phyloP scores from a whole-genome alignment of 2,113 vertebrate species.

The Tapirus terrestris region DNA sequence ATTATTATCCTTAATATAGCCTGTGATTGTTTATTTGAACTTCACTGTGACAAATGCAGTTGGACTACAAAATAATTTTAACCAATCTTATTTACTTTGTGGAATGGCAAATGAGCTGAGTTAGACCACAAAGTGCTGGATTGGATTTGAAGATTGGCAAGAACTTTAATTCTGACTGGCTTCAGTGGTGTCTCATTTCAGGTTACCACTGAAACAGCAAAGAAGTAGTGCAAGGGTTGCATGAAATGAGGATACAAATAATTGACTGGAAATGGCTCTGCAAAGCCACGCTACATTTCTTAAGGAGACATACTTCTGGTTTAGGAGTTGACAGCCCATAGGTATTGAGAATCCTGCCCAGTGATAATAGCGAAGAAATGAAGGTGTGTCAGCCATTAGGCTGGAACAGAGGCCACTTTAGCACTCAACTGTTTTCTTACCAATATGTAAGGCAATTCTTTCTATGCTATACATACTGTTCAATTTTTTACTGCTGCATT shows the following conservation, averaged over 20 bases:
- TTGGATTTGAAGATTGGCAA: background rate
- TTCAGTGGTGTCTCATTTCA: background rate
- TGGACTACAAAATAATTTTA: background rate
- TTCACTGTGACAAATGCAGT: background rate
- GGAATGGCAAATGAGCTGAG: background rate
- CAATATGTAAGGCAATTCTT: background rate
- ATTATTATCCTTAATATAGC: background rate
- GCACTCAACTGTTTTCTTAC: background rate
- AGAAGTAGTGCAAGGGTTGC: background rate
- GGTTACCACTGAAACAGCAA: constrained; percentile 9
- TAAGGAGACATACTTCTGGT: background rate
- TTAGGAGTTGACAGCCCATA: background rate
- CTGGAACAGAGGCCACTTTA: background rate
- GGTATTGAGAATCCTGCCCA: background rate
- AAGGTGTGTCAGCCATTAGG: no score
- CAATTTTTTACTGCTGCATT: background rate
- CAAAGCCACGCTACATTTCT: background rate
- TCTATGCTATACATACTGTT: background rate
- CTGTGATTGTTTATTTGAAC: background rate
- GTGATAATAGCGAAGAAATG: background rate
- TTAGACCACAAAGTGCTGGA: background rate
- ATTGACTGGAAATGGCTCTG: background rate
- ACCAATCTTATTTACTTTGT: background rate
- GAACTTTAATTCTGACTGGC: background rate
- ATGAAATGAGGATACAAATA: background rate